A percentile compares a stretch with the other conserved stretches of the same genome.
These are phyloP conservation scores for Epinephelus awoara DNA, from an alignment of 2,797 vertebrate species.

Conservation along the genomic window DNA sequence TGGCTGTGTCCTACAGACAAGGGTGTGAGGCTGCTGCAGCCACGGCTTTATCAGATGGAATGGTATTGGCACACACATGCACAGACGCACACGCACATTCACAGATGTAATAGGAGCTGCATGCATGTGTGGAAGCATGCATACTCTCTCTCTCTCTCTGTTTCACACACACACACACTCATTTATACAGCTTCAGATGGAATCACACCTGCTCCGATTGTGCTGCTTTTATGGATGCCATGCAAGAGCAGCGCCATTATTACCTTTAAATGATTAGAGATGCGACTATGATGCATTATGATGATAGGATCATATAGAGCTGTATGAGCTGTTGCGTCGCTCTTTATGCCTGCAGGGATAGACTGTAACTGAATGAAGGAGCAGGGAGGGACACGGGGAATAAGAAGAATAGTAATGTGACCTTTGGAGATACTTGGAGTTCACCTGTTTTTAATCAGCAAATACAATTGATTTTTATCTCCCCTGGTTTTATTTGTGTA, in stretches of 20 bases:
- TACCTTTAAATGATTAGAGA: constrained; percentile 85
- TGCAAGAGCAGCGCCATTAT: constrained; percentile 80
- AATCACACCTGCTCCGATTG: constrained; percentile 81
- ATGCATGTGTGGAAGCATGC: constrained; percentile 57
- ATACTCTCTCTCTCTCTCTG: background rate
- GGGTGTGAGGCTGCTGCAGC: constrained; percentile 86
- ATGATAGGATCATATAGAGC: constrained; percentile 80
- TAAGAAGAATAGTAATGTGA: constrained; percentile 84
- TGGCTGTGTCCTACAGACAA: constrained; percentile 89
- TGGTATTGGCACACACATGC: constrained; percentile 73
- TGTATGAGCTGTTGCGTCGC: constrained; percentile 66
- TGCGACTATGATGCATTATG: constrained; percentile 81
- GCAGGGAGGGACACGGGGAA: constrained; percentile 62
- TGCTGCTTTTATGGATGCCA: constrained; percentile 82
- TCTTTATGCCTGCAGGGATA: constrained; percentile 72
- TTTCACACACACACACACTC: constrained; percentile 35
- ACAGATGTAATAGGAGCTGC: constrained; percentile 77
- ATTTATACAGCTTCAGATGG: constrained; percentile 75
- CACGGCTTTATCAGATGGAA: constrained; percentile 86
- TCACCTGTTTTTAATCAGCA: constrained; percentile 87
- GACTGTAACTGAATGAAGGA: constrained; percentile 80
- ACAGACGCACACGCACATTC: constrained; percentile 48
- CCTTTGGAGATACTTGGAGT: constrained; percentile 84
- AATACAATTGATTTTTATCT: constrained; percentile 86
- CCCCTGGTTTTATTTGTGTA: constrained; percentile 83